Conservation (phyloP, 1,140 invertebrate genomes). For the Conus ventricosus region DNA sequence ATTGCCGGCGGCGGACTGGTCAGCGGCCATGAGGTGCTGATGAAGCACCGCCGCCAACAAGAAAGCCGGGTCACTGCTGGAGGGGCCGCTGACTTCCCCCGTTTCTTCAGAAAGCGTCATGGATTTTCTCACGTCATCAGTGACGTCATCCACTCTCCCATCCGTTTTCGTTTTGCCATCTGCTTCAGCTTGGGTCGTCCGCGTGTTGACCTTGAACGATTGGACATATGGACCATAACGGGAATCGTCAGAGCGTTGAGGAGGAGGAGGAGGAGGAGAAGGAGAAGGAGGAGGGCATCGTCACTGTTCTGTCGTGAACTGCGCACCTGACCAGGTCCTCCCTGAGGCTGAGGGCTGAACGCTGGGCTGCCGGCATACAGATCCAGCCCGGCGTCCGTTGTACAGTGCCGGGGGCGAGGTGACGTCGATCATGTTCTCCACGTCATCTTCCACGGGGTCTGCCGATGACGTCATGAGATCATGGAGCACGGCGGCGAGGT, state of each 20-base stretch:
- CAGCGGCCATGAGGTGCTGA: not conserved
- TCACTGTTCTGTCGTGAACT: no score
- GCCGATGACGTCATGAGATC: not conserved
- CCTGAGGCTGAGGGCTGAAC: not conserved
- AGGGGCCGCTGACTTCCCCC: not conserved
- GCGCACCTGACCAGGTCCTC: not conserved
- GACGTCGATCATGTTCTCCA: slow-evolving; percentile 13
- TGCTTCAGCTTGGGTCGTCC: no score
- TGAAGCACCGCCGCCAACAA: not conserved
- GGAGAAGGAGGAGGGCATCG: no score
- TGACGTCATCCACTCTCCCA: not conserved
- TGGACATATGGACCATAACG: no score
- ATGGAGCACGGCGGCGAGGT: slow-evolving; percentile 12
- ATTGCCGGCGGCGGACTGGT: not conserved
- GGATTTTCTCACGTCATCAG: not conserved
- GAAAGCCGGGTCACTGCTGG: not conserved
- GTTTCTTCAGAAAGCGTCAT: not conserved
- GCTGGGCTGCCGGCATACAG: no score
- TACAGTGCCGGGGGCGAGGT: not conserved
- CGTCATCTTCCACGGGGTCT: not conserved
- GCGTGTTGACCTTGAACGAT: no score
- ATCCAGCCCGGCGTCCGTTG: not conserved
- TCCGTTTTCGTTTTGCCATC: not conserved
- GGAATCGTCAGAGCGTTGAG: no score
- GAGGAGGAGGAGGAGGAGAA: no score